Evolutionary conservation across 2,888 invertebrate species (phyloP).

Genomic region (Emmelina monodactyla): DNA sequence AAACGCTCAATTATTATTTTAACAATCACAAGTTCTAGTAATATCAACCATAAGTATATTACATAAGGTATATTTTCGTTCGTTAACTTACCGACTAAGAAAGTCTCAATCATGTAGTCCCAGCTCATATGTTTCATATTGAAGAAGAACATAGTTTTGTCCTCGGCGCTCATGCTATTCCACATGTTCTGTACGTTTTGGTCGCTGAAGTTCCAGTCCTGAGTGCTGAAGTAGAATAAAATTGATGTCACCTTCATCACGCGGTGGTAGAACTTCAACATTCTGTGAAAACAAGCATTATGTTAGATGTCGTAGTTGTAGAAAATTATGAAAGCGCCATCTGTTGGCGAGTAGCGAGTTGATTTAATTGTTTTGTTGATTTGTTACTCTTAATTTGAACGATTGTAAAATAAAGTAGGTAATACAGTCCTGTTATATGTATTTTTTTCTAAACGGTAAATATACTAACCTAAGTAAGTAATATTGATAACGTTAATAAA

Average conservation of each 20-base stretch:
- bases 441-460: too few species aligned
- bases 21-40: too few species aligned
- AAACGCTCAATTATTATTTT: slow-evolving; percentile 22
- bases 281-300: slow-evolving; percentile 49
- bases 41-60: background rate
- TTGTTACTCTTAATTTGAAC: too few species aligned
- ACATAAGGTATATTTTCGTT: background rate
- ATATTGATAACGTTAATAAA: too few species aligned
- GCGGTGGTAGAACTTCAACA: slow-evolving; percentile 77
- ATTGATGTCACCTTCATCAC: slow-evolving; percentile 77
- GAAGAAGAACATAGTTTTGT: slow-evolving; percentile 73
- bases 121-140: slow-evolving; percentile 77
- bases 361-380: too few species aligned
- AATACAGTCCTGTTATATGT: too few species aligned
- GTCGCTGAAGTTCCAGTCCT: slow-evolving; percentile 78
- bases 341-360: too few species aligned
- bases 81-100: slow-evolving; percentile 47
- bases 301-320: background rate
- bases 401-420: too few species aligned
- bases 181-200: slow-evolving; percentile 68
- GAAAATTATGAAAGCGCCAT: slow-evolving; percentile 1
- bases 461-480: too few species aligned
- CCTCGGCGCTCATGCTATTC: slow-evolving; percentile 61
- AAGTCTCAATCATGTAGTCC: slow-evolving; percentile 61
- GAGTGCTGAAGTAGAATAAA: slow-evolving; percentile 80